Evolutionary conservation across 2,113 vertebrate species (phyloP).

Genomic region (Anguilla rostrata): DNA sequence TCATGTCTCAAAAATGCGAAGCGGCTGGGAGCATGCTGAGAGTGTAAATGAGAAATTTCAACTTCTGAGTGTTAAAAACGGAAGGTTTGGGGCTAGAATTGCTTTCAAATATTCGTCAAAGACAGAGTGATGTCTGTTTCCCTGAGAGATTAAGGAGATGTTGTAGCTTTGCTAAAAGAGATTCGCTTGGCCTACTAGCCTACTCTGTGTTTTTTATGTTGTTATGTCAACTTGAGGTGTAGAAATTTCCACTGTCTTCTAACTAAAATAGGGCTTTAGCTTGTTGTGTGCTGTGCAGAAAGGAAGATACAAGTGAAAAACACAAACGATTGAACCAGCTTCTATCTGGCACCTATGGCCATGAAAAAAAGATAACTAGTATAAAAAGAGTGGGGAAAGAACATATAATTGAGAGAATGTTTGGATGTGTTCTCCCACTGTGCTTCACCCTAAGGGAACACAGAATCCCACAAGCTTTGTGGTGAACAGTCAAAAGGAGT

Average conservation of each 20-base stretch:
- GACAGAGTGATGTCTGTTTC: neutral
- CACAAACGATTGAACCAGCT: neutral
- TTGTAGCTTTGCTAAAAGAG: neutral
- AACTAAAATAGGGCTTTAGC: neutral
- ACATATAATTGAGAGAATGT: neutral
- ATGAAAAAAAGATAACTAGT: neutral
- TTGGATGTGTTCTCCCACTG: neutral
- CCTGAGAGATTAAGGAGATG: neutral
- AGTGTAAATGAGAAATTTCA: neutral
- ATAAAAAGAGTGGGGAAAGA: neutral
- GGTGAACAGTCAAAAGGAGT: slow-evolving; percentile 1
- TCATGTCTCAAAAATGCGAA: neutral
- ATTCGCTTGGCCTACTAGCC: neutral
- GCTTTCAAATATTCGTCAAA: neutral
- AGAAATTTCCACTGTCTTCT: neutral
- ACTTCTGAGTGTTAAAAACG: neutral
- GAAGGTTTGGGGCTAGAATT: neutral
- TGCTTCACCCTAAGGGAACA: neutral
- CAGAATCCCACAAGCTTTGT: neutral
- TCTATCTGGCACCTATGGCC: neutral
- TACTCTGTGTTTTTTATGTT: neutral
- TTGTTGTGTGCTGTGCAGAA: neutral
- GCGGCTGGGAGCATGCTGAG: neutral
- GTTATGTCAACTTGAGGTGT: neutral
- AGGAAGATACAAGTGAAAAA: neutral